Conservation (phyloP, 2,888 invertebrate species). For the Mycogona germanica region DNA sequence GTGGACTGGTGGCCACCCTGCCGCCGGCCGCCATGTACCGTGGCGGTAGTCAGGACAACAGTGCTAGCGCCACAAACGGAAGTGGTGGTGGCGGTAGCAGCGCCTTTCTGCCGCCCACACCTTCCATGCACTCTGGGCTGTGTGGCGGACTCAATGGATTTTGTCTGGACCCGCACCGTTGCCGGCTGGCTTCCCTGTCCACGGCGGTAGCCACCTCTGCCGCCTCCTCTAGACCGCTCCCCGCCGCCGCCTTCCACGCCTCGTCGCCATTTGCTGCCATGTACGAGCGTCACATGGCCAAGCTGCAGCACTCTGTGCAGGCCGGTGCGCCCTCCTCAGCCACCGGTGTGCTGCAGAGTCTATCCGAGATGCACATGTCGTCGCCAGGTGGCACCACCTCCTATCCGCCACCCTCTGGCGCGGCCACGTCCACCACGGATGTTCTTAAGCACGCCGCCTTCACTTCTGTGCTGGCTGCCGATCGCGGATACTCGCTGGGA, state of each 20-base stretch:
- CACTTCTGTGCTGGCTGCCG: no score
- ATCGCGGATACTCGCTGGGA: neutral
- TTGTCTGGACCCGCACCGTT: conserved; percentile 15
- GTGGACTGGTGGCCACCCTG: neutral
- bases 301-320: conserved; percentile 2
- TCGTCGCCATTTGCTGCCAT: neutral
- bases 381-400: no score
- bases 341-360: neutral
- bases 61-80: no score
- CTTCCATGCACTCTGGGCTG: conserved; percentile 6
- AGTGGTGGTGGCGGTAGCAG: conserved; percentile 3
- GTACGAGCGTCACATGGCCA: conserved; percentile 12
- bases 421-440: conserved; percentile 3
- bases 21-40: neutral
- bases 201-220: neutral
- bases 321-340: neutral
- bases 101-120: conserved; percentile 9
- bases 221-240: neutral
- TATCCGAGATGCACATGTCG: neutral
- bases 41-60: no score
- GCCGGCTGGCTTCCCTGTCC: conserved; percentile 4
- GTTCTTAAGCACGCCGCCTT: neutral
- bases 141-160: conserved; percentile 13
- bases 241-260: conserved; percentile 2
- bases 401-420: no score